phyloP scores from a whole-genome alignment of 2,113 vertebrate species.

The Notarius quadriscutis region DNA sequence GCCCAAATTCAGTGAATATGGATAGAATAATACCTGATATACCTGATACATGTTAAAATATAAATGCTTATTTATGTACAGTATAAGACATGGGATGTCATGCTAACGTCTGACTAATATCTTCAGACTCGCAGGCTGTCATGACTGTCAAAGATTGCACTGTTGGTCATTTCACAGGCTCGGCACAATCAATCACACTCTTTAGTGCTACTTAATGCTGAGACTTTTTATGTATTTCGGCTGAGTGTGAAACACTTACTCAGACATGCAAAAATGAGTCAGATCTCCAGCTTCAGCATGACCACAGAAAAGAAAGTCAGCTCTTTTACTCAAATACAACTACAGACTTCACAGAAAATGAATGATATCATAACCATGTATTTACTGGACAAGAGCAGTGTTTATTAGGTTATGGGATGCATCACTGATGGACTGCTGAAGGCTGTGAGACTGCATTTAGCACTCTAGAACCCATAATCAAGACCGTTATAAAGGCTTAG shows the following conservation, averaged over 20 bases:
- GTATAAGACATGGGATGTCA: neutral
- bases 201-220: slow-evolving; percentile 1
- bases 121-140: slow-evolving; percentile 22
- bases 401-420: neutral
- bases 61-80: neutral
- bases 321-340: slow-evolving; percentile 10
- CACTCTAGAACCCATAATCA: neutral
- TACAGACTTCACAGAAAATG: neutral
- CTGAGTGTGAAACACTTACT: slow-evolving; percentile 38
- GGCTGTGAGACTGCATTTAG: neutral
- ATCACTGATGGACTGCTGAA: neutral
- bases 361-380: slow-evolving; percentile 10
- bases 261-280: slow-evolving; percentile 41
- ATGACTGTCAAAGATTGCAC: slow-evolving; percentile 1
- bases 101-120: slow-evolving; percentile 6
- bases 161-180: slow-evolving; percentile 34
- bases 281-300: slow-evolving; percentile 2
- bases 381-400: neutral
- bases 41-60: neutral
- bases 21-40: too few relatives aligned
- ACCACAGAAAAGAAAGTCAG: slow-evolving; percentile 27
- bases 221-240: slow-evolving; percentile 34
- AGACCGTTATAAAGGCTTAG: neutral
- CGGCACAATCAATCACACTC: slow-evolving; percentile 14
- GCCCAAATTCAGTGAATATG: too few relatives aligned